Percentiles rank a stretch among this genome's conserved stretches.
These are phyloP conservation scores for Lota lota DNA, from an alignment of 2,113 vertebrate species.

Conservation along the genomic window DNA sequence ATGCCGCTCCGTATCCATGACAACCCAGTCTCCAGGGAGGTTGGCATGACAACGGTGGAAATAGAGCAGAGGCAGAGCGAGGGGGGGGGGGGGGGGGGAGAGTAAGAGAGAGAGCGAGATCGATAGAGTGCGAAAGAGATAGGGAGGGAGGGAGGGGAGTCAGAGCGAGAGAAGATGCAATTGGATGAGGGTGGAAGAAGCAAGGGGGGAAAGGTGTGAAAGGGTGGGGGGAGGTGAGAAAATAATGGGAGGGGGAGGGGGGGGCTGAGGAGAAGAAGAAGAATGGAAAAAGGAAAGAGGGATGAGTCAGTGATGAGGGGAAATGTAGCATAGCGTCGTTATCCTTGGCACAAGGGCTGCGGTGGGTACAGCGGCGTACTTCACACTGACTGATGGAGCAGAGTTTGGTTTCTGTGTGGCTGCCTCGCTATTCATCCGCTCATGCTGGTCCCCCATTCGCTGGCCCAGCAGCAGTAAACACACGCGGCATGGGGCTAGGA, in stretches of 20 bases:
- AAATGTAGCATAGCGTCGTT: not conserved
- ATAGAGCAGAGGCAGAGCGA: conserved; percentile 27
- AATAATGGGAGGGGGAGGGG: not conserved
- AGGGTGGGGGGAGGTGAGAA: conserved; percentile 1
- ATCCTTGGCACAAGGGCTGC: conserved; percentile 16
- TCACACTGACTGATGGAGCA: not conserved
- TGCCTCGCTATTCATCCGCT: no score
- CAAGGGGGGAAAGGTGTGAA: conserved; percentile 7
- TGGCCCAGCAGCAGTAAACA: no score
- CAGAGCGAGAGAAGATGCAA: not conserved
- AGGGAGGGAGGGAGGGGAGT: not conserved
- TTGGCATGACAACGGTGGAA: conserved; percentile 72
- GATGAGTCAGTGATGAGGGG: not conserved
- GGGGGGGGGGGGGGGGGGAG: conserved; percentile 19
- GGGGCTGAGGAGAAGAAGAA: not conserved
- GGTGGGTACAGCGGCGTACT: not conserved
- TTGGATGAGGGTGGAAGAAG: not conserved
- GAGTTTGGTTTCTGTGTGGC: no score
- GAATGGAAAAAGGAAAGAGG: not conserved
- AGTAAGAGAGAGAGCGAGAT: not conserved
- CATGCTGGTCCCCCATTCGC: no score
- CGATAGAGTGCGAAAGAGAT: not conserved
- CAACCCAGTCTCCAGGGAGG: conserved; percentile 82
- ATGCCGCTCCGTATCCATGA: conserved; percentile 83
- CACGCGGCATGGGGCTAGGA: not conserved